These are phyloP conservation scores for Goniozus legneri DNA, from an alignment of 1,140 invertebrate species.

Conservation along the genomic window DNA sequence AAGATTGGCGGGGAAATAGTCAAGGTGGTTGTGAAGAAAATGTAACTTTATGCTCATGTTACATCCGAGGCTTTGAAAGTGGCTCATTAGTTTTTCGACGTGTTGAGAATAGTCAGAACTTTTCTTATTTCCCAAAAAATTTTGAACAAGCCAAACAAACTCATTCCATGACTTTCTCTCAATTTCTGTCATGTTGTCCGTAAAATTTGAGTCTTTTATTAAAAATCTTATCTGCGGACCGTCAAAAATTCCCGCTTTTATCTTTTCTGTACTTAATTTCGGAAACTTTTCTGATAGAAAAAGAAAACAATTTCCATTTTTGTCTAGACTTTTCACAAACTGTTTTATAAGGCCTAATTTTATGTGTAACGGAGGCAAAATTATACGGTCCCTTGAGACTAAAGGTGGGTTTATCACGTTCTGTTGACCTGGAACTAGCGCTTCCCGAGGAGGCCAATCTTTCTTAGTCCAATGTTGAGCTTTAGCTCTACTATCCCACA, in stretches of 20 bases:
- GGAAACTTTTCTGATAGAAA: background rate
- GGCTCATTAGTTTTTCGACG: background rate
- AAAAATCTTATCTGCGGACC: conserved; percentile 2
- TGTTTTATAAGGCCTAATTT: conserved; percentile 9
- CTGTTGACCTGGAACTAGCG: background rate
- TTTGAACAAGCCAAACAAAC: background rate
- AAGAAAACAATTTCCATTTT: background rate
- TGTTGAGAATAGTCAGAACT: background rate
- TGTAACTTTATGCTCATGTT: conserved; percentile 19
- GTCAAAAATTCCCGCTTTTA: background rate
- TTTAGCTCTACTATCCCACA: background rate
- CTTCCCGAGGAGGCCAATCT: background rate
- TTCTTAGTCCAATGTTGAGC: background rate
- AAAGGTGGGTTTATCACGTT: background rate
- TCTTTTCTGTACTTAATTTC: background rate
- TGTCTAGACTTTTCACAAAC: conserved; percentile 7
- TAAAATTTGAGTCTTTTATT: background rate
- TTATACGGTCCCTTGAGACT: background rate
- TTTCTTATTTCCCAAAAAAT: conserved; percentile 1
- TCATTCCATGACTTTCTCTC: background rate
- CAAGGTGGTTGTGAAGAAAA: conserved; percentile 3
- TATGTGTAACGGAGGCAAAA: conserved; percentile 1
- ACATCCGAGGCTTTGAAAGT: conserved; percentile 23
- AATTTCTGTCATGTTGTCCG: background rate
- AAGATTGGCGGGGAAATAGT: conserved; percentile 20